A percentile compares a stretch with the other conserved stretches of the same genome.
phyloP scores from a whole-genome alignment of 1,140 invertebrate genomes.

The Steinernema feltiae region DNA sequence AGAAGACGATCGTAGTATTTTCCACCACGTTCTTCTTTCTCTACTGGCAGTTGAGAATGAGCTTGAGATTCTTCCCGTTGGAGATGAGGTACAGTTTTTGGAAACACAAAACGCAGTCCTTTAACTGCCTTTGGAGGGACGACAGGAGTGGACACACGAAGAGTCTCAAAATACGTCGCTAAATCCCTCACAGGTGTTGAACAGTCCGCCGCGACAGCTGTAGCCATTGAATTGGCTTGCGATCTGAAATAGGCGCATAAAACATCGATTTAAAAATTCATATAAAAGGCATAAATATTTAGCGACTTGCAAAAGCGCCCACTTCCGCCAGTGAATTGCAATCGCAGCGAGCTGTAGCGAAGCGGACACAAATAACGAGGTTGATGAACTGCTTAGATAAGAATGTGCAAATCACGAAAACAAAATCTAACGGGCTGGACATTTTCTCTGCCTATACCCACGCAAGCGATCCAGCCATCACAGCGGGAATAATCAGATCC shows the following conservation, averaged over 20 bases:
- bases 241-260: neutral
- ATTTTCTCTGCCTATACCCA: no score
- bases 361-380: neutral
- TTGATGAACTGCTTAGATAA: constrained; percentile 4
- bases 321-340: neutral
- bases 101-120: neutral
- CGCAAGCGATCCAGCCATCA: neutral
- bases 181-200: neutral
- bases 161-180: neutral
- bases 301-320: neutral
- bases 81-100: neutral
- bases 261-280: neutral
- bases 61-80: no score
- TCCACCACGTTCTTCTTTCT: no score
- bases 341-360: neutral
- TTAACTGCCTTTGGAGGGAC: neutral
- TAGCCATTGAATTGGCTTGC: neutral
- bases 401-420: neutral
- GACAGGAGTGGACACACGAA: neutral
- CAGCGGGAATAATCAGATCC: neutral
- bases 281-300: no score
- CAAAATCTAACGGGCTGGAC: neutral
- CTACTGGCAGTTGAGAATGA: no score
- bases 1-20: neutral
- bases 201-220: neutral